Base-by-base conservation (phyloP, 2,888 invertebrate species). In the Tethea ocularis region DNA sequence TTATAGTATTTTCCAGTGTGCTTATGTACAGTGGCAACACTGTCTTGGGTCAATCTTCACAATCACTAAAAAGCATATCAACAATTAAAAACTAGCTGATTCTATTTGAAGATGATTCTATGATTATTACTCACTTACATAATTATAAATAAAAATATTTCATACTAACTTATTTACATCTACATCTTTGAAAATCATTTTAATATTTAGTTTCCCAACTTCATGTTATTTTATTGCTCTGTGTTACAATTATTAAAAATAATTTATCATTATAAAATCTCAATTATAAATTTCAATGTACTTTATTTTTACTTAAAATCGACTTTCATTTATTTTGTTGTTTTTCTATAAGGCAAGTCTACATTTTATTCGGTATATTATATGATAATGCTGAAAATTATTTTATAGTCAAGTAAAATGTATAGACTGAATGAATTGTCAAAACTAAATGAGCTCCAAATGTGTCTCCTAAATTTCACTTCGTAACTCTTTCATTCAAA, bases 91-190 rank as follows among this genome's bases (percentile, higher is more conserved):
- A 74, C 89, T 90, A 89, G 87, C 87, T 71, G 82, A 81, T 80
- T 71, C 88, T 89, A 89, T 74, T 62, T 62, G 63, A 64, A 71
- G 61, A 71, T 68, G 64, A 72, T 63, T 66, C 63, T 33, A 46
- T 15, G 10, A 46, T 53, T 41, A 57, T 53, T 52, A 38, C 60
- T 64, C 57, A 69, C 70, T 74, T 70, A 71, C 57, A n/a, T n/a
- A 69, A 69, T 71, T 73, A 82, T 70, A 86, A 83, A 83, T 83
- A 79, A 78, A 86, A 82, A 80, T 78, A 81, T 84, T 80, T 81
- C 79, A 82, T 67, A 71, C 85, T 89, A 85, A 86, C 78, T 82
- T 89, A 89, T 85, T 80, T 86, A 84, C 84, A 87, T 71, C 72
- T 82, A 84, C 66, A 58, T 71, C 63, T 70, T 76, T 72, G 69